phyloP scores from a whole-genome alignment of 2,113 vertebrate genomes.

The Odobenus rosmarus region DNA sequence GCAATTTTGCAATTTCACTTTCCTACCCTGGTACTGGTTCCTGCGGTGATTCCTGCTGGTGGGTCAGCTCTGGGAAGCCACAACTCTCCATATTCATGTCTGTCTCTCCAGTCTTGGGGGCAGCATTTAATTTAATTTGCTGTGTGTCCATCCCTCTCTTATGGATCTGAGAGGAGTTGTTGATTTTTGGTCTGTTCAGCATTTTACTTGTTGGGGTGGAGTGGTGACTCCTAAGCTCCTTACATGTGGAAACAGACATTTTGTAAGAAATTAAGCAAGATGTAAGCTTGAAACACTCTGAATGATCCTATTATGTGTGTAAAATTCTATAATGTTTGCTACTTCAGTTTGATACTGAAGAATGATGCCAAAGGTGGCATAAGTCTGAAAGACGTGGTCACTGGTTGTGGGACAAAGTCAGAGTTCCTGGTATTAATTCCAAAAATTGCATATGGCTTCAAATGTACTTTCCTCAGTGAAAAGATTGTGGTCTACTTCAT shows the following conservation, averaged over 20 bases:
- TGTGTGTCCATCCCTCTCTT: too few species aligned
- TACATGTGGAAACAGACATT: neutral
- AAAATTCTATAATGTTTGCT: neutral
- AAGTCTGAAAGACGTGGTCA: neutral
- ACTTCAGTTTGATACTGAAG: neutral
- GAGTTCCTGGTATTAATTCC: neutral
- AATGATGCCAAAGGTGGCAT: neutral
- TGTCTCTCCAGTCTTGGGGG: neutral
- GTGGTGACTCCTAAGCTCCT: neutral
- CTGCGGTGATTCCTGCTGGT: too few species aligned
- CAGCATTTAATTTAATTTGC: too few species aligned
- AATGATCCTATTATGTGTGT: neutral
- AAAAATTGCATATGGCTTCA: neutral
- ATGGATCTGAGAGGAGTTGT: neutral
- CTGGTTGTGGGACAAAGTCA: neutral
- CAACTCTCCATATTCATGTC: neutral
- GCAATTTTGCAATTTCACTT: neutral
- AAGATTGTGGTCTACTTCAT: neutral
- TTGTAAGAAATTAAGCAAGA: neutral
- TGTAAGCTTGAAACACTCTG: neutral
- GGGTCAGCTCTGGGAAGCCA: neutral
- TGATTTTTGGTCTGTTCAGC: neutral
- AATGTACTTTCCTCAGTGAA: neutral
- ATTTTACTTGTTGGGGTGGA: neutral
- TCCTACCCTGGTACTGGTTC: neutral